phyloP scores from a whole-genome alignment of 2,113 vertebrate species.

The Chunga burmeisteri region DNA sequence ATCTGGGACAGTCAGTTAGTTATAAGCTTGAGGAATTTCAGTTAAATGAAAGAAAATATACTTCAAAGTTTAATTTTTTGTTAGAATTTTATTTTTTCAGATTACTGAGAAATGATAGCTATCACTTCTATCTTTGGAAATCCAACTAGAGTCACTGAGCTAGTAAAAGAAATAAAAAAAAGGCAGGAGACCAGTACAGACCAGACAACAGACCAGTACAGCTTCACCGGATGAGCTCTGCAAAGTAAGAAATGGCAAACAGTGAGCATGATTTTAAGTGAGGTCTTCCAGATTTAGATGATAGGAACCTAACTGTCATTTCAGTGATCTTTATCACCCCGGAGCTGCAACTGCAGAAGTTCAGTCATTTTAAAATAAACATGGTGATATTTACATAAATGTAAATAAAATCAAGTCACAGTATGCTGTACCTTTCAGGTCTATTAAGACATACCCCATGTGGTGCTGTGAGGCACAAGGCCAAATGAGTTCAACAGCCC shows the following conservation, averaged over 20 bases:
- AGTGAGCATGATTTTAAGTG: not conserved
- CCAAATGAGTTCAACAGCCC: constrained; percentile 35
- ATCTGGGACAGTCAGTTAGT: not conserved
- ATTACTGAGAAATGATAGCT: not conserved
- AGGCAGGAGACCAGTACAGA: not conserved
- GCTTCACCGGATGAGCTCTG: not conserved
- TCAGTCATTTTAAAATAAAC: constrained; percentile 15
- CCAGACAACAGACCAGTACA: not conserved
- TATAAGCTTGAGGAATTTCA: not conserved
- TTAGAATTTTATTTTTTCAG: not conserved
- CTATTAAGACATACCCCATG: constrained; percentile 1
- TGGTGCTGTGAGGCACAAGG: not conserved
- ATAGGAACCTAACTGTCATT: not conserved
- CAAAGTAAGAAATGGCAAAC: not conserved
- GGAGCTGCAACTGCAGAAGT: not conserved
- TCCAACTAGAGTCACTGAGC: not conserved
- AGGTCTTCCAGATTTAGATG: not conserved
- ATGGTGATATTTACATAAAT: not conserved
- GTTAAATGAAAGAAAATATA: not conserved
- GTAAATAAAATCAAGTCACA: constrained; percentile 39
- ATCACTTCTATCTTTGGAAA: not conserved
- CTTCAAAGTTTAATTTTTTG: not conserved
- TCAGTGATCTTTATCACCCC: not conserved
- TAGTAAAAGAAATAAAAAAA: not conserved
- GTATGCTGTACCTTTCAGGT: not conserved